These are phyloP conservation scores for Mungos mungo DNA, from an alignment of 2,113 vertebrate species.

Conservation along the genomic window DNA sequence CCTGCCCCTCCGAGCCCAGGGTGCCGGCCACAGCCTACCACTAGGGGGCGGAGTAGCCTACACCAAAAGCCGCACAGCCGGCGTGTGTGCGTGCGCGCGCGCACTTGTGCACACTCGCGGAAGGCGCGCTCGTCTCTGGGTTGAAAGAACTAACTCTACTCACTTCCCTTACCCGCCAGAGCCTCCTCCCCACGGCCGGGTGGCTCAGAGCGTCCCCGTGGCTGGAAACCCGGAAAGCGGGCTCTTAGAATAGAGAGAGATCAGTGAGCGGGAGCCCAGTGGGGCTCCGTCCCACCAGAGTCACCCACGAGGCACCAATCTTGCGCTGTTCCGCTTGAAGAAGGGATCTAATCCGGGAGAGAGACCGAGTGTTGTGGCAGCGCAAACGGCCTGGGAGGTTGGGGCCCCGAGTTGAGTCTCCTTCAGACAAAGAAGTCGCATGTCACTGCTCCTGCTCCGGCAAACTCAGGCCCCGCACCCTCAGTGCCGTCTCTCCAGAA, in stretches of 20 bases:
- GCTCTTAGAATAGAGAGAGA: not conserved
- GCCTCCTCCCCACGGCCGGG: not conserved
- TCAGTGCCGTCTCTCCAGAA: slow-evolving; percentile 33
- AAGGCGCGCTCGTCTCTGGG: not conserved
- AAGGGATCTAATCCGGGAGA: not conserved
- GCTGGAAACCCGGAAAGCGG: not conserved
- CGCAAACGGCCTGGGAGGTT: not conserved
- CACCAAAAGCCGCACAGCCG: not conserved
- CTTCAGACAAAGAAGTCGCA: not conserved
- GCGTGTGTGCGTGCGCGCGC: not conserved
- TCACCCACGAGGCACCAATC: not conserved
- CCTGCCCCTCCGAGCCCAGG: not conserved
- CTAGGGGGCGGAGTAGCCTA: slow-evolving; percentile 71
- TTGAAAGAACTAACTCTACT: not conserved
- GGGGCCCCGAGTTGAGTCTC: not conserved
- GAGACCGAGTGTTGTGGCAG: not conserved
- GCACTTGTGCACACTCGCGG: not conserved
- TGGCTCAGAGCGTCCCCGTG: not conserved
- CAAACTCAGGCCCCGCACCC: not conserved
- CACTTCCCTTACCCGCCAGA: not conserved
- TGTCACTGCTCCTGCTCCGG: not conserved
- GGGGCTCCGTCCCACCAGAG: not conserved
- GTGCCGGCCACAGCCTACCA: not conserved
- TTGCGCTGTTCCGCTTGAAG: not conserved
- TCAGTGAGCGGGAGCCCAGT: not conserved